These are phyloP conservation scores for Halichoeres trimaculatus DNA, from an alignment of 2,113 vertebrate species.

Conservation along the genomic window DNA sequence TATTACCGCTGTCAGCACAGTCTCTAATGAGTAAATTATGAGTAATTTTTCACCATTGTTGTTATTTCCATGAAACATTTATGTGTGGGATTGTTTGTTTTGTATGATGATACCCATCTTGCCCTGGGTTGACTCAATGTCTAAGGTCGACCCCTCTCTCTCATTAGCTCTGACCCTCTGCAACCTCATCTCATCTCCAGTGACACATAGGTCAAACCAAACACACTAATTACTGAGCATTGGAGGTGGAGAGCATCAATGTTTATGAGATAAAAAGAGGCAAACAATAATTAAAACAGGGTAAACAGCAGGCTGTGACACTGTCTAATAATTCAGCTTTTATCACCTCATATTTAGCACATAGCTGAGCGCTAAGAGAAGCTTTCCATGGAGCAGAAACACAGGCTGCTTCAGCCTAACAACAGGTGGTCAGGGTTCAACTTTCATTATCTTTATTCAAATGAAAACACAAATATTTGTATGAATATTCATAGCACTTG, in stretches of 20 bases:
- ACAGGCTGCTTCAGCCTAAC: neutral
- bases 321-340: constrained; percentile 31
- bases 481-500: neutral
- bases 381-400: neutral
- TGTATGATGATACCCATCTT: constrained; percentile 44
- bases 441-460: neutral
- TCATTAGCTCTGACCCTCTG: constrained; percentile 81
- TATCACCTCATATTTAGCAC: constrained; percentile 21
- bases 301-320: constrained; percentile 61
- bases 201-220: constrained; percentile 75
- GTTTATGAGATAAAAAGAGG: constrained; percentile 59
- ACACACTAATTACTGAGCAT: constrained; percentile 70
- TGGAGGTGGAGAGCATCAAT: constrained; percentile 45
- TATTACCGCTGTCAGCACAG: neutral
- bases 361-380: neutral
- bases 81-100: constrained; percentile 57
- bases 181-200: constrained; percentile 71
- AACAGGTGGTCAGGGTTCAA: constrained; percentile 36
- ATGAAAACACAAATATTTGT: constrained; percentile 4
- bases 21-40: constrained; percentile 23
- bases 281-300: constrained; percentile 68
- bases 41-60: neutral
- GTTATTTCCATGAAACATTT: constrained; percentile 12
- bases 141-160: constrained; percentile 73
- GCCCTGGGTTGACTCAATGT: constrained; percentile 62